Percentiles rank a stretch among this genome's conserved stretches.
Evolutionary conservation across 2,888 invertebrate species (phyloP).

Genomic region (Agriopis marginaria): DNA sequence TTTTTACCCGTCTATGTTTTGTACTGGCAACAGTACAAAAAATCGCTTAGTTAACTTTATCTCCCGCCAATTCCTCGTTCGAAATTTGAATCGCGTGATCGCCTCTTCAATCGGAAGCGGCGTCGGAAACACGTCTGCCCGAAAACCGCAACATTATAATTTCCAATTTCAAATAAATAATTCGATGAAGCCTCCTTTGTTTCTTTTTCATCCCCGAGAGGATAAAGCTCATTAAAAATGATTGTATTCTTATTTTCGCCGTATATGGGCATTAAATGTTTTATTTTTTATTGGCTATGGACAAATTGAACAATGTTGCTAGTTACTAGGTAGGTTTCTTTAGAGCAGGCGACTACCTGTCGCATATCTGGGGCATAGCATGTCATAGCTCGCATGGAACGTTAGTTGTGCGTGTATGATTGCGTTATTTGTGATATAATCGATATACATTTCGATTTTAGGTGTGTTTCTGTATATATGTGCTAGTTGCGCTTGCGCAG

Average conservation of each 20-base stretch:
- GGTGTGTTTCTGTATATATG: conserved; percentile 50
- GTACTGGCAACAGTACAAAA: conserved; percentile 50
- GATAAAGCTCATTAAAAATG: conserved; percentile 59
- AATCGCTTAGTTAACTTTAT: conserved; percentile 19
- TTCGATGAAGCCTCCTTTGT: conserved; percentile 68
- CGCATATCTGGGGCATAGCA: conserved; percentile 82
- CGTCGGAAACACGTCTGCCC: conserved; percentile 82
- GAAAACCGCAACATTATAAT: conserved; percentile 81
- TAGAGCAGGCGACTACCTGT: conserved; percentile 71
- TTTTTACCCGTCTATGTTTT: conserved; percentile 51
- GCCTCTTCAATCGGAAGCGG: conserved; percentile 74
- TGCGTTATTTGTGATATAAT: conserved; percentile 81
- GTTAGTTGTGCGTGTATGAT: conserved; percentile 69
- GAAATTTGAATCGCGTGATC: conserved; percentile 77
- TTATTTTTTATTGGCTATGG: conserved; percentile 54
- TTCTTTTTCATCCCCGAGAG: conserved; percentile 63
- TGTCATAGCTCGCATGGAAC: conserved; percentile 78
- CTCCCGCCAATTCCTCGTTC: conserved; percentile 49
- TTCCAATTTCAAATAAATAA: conserved; percentile 83
- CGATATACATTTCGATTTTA: conserved; percentile 62
- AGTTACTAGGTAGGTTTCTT: conserved; percentile 55
- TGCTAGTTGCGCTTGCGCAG: conserved; percentile 45
- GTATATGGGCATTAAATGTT: conserved; percentile 49
- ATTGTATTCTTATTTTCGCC: conserved; percentile 57
- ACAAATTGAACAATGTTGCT: conserved; percentile 58